These are phyloP conservation scores for Acrocephalus arundinaceus DNA, from an alignment of 2,113 vertebrate genomes.

Conservation along the genomic window DNA sequence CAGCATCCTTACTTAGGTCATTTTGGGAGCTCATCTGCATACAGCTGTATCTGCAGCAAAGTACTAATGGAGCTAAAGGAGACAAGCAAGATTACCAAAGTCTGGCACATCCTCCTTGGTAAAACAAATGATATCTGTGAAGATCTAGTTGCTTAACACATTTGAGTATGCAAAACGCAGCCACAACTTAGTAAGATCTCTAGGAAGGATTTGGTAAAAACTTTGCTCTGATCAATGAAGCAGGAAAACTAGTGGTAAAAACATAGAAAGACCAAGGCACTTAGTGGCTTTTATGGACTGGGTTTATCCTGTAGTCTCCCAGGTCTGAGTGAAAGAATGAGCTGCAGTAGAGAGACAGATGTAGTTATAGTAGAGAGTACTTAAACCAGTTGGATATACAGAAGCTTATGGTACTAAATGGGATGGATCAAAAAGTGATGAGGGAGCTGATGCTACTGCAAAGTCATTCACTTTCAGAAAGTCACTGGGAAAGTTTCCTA, in stretches of 20 bases:
- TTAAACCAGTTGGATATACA: not conserved
- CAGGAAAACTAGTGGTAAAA: not conserved
- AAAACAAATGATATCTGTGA: not conserved
- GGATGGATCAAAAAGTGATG: not conserved
- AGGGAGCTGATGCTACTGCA: not conserved
- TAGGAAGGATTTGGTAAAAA: not conserved
- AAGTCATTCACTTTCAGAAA: not conserved
- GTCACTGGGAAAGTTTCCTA: not conserved
- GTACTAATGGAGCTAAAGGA: not conserved
- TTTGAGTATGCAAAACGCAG: not conserved
- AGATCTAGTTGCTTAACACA: not conserved
- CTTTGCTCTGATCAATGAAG: rapidly evolving
- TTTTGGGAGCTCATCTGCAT: not conserved
- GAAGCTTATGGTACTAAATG: not conserved
- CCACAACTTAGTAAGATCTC: not conserved
- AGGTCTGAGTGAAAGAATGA: not conserved
- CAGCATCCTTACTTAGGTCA: not conserved
- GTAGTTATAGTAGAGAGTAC: not conserved
- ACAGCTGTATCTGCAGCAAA: not conserved
- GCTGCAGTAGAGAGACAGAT: not conserved
- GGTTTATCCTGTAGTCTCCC: not conserved
- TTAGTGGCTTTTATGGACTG: not conserved
- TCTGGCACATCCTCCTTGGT: not conserved
- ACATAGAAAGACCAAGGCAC: not conserved
- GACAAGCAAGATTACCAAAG: not conserved